Evolutionary conservation across 2,113 vertebrate genomes (phyloP).

Genomic region (Agelaius phoeniceus): DNA sequence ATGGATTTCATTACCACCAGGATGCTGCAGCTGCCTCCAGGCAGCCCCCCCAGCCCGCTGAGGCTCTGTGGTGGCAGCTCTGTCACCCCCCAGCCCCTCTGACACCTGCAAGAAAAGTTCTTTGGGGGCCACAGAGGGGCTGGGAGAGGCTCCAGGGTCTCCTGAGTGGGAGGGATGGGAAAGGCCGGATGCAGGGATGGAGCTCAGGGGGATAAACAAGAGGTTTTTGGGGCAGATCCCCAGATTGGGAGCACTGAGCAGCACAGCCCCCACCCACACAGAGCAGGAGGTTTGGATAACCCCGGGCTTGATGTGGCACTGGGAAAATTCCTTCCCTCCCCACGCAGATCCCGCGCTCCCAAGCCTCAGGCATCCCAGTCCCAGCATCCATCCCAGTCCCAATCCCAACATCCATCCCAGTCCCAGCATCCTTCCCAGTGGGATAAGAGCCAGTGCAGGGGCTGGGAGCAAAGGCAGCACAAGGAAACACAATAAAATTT

Average conservation of each 20-base stretch:
- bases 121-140: fast-evolving
- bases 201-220: fast-evolving
- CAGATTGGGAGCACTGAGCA: neutral
- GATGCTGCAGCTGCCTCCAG: neutral
- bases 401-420: too few species aligned
- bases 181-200: neutral
- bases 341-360: fast-evolving
- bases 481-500: neutral
- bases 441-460: neutral
- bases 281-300: neutral
- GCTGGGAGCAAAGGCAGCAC: neutral
- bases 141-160: fast-evolving
- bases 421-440: fast-evolving
- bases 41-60: neutral
- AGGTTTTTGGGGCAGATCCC: neutral
- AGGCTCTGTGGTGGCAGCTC: neutral
- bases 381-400: neutral
- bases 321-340: neutral
- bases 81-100: neutral
- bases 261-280: neutral
- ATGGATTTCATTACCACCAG: slow-evolving; percentile 24
- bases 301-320: neutral
- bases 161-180: fast-evolving
- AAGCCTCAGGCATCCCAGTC: neutral
- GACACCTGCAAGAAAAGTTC: neutral